phyloP scores from a whole-genome alignment of 2,113 vertebrate genomes.

The Eulemur macaco region DNA sequence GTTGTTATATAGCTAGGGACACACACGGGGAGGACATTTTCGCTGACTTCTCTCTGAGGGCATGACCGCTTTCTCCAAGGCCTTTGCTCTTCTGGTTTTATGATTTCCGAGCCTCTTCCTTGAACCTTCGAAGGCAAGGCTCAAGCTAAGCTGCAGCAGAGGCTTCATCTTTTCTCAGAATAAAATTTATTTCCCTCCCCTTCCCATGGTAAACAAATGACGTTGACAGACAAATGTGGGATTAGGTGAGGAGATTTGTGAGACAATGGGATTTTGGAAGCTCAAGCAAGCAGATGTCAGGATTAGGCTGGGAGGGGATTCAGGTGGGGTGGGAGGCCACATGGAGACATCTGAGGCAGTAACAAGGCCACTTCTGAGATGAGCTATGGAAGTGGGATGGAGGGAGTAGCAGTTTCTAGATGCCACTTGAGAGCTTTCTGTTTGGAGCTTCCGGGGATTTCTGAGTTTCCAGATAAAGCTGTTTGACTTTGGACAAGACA shows the following conservation, averaged over 20 bases:
- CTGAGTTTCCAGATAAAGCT: background rate
- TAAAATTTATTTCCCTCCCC: slow-evolving; percentile 54
- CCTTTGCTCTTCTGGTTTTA: background rate
- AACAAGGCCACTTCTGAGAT: background rate
- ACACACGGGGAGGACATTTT: background rate
- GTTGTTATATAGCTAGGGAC: rapidly evolving
- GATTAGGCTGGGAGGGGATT: slow-evolving; percentile 69
- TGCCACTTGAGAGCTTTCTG: slow-evolving; percentile 34
- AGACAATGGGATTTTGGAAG: slow-evolving; percentile 79
- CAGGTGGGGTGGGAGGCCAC: background rate
- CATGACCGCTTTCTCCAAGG: background rate
- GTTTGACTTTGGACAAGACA: background rate
- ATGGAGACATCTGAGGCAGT: background rate
- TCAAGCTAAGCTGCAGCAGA: background rate
- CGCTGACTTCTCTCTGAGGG: background rate
- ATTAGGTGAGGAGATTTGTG: slow-evolving; percentile 83
- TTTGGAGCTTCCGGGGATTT: background rate
- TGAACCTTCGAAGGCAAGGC: background rate
- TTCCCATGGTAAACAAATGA: slow-evolving; percentile 77
- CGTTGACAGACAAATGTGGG: slow-evolving; percentile 81
- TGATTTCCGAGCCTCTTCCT: background rate
- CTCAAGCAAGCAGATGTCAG: slow-evolving; percentile 78
- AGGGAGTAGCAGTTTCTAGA: slow-evolving; percentile 51
- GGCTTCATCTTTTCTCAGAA: slow-evolving; percentile 54
- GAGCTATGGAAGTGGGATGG: background rate